Conservation (phyloP, 1,140 invertebrate species). For the Saccostrea cuccullata region DNA sequence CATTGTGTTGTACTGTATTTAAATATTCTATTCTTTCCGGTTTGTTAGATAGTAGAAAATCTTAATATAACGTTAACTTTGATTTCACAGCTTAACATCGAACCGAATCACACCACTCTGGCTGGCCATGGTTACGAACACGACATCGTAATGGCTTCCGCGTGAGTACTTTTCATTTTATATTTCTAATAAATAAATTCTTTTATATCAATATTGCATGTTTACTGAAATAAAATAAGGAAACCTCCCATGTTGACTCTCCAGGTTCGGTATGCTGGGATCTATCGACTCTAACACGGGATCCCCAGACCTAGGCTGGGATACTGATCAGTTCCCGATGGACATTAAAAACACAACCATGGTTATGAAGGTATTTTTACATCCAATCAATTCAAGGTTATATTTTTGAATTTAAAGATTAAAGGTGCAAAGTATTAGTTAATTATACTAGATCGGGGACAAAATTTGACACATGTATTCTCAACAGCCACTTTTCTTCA, state of each 20-base stretch:
- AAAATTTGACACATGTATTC: too few relatives aligned
- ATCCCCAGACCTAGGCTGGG: slow-evolving; percentile 80
- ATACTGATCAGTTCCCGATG: slow-evolving; percentile 81
- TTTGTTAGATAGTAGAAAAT: not conserved
- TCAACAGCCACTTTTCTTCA: too few relatives aligned
- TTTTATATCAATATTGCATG: not conserved
- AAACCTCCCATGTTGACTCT: not conserved
- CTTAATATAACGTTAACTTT: slow-evolving; percentile 2
- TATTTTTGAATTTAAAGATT: too few relatives aligned
- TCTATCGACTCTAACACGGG: slow-evolving; percentile 81
- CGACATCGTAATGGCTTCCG: slow-evolving; percentile 79
- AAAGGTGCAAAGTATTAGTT: too few relatives aligned
- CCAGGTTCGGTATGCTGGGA: slow-evolving; percentile 80
- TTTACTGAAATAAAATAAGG: not conserved
- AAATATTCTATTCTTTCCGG: not conserved
- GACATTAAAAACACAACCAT: slow-evolving; percentile 79
- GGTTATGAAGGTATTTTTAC: slow-evolving; percentile 82
- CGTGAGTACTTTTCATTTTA: slow-evolving; percentile 75
- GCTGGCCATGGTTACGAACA: slow-evolving; percentile 80
- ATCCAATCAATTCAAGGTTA: too few relatives aligned
- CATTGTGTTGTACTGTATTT: too few relatives aligned
- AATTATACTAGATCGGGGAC: too few relatives aligned
- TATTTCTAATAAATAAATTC: not conserved
- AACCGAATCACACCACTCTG: slow-evolving; percentile 82
- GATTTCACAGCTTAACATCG: slow-evolving; percentile 79